Base-by-base conservation (phyloP, 2,888 invertebrate genomes). In the Rotaria sp. region DNA sequence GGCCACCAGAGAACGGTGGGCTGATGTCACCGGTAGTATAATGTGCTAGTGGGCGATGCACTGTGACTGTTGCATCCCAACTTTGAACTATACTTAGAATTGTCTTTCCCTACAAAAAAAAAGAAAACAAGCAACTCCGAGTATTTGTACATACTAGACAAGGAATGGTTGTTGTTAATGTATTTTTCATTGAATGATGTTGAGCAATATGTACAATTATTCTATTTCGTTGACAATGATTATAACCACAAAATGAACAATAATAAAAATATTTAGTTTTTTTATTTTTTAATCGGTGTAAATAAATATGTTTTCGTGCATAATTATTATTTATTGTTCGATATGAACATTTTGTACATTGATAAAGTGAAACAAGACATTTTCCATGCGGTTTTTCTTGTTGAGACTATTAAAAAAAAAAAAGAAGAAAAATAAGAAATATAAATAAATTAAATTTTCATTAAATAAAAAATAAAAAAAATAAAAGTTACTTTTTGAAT, bases 171-270 rank as follows among this genome's bases (percentile, higher is more conserved):
- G 45, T 45, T n/a, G 24, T 45, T 1, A 45, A 45, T 45, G 45
- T 26, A 45, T 80, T 80, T n/a, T 15, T 45, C n/a, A 26, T 80
- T 26, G 80, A 15, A 80, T 80, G 80, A 4, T 80, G 41, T 45
- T 45, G 26, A 45, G 45, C 45, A 45, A 80, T 80, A 80, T 80
- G 80, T 80, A 80, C 41, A 45, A 5, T 45, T 11, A 80, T 26
- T 11, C 45, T 45, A 45, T 11, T 45, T 80, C 80, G 45, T n/a
- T 26, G 45, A 21, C 26, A 10, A 41, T 41, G 45, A 41, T 80
- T 80, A 45, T 80, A 80, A 38, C 80, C 80, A 80, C 80, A 80
- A 26, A 45, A n/a, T 80, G 80, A 80, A n/a, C 80, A 80, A n/a
- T 80, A 80, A n/a, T 80, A 45, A 80, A 41, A 41, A 10, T 26